Evolutionary conservation across 1,140 invertebrate species (phyloP).

Genomic region (Drosophila kepulauana): DNA sequence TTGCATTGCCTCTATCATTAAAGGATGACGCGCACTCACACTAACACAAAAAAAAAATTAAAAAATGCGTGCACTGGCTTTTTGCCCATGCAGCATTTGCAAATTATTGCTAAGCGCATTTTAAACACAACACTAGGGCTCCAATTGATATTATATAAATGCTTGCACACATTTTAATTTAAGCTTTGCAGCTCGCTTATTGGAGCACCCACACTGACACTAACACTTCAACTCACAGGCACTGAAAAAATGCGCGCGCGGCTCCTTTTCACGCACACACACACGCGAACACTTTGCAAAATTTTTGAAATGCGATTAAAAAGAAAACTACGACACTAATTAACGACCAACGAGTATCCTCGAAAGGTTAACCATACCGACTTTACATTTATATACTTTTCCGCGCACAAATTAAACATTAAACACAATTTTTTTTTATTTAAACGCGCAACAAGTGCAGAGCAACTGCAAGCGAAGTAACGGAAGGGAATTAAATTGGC

Average conservation of each 20-base stretch:
- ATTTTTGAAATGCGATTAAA: neutral
- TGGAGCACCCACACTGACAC: neutral
- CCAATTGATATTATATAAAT: too few relatives aligned
- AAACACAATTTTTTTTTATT: slow-evolving; percentile 4
- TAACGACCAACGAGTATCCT: neutral
- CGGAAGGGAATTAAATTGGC: neutral
- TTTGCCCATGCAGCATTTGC: neutral
- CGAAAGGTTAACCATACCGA: neutral
- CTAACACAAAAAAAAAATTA: neutral
- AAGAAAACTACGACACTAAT: neutral
- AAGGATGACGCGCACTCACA: neutral
- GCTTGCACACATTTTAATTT: too few relatives aligned
- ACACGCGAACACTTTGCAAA: neutral
- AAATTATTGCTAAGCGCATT: neutral
- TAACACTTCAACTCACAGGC: neutral
- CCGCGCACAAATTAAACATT: neutral
- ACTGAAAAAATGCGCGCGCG: neutral
- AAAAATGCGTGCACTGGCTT: neutral
- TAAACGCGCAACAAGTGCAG: neutral
- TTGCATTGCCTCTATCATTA: neutral
- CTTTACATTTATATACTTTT: neutral
- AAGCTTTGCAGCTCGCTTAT: too few relatives aligned
- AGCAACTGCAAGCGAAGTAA: neutral
- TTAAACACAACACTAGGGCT: neutral
- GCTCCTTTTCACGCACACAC: too few relatives aligned